phyloP scores from a whole-genome alignment of 2,797 vertebrate species.

The Phoebastria nigripes region DNA sequence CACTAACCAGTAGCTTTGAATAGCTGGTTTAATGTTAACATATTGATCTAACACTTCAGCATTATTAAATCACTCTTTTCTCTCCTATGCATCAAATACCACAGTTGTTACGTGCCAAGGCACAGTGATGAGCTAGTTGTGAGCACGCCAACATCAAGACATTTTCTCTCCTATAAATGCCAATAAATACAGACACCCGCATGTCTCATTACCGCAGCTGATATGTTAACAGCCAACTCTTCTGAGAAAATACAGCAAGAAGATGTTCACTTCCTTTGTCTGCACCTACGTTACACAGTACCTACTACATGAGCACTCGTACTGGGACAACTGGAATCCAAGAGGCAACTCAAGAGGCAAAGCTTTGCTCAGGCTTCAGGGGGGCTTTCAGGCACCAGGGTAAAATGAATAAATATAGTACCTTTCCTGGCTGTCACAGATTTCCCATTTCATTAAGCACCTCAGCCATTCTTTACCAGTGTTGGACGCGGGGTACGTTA shows the following conservation, averaged over 20 bases:
- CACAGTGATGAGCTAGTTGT: neutral
- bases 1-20: neutral
- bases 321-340: neutral
- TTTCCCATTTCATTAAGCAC: neutral
- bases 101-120: neutral
- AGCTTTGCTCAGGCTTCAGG: neutral
- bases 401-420: neutral
- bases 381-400: neutral
- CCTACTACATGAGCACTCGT: neutral
- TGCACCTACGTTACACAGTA: fast-evolving
- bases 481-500: neutral
- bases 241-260: neutral
- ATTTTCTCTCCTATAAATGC: neutral
- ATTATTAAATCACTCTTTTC: neutral
- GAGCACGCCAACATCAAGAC: neutral
- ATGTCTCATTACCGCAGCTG: neutral
- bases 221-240: neutral
- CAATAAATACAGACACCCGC: neutral
- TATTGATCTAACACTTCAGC: neutral
- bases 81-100: neutral
- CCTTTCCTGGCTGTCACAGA: neutral
- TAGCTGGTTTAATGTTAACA: neutral
- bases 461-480: neutral
- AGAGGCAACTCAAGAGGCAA: neutral
- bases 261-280: neutral